phyloP scores from a whole-genome alignment of 2,888 invertebrate species.

The Eurytoma adleriae region DNA sequence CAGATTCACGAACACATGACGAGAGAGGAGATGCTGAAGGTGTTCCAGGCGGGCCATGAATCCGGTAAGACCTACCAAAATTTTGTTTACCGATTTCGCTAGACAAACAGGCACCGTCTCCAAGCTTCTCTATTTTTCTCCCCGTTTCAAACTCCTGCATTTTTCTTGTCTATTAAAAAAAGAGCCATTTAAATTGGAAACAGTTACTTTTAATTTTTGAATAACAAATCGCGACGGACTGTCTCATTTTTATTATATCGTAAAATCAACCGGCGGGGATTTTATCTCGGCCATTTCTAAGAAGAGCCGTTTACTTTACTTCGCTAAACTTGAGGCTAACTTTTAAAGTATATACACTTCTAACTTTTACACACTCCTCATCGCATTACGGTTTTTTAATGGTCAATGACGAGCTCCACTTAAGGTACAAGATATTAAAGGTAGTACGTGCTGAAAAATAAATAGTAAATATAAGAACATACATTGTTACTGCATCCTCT shows the following conservation, averaged over 20 bases:
- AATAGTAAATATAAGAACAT: too few species aligned
- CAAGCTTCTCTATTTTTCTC: background rate
- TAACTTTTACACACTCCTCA: too few species aligned
- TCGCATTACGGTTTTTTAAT: too few species aligned
- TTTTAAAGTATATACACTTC: too few species aligned
- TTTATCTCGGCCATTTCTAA: background rate
- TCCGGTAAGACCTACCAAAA: constrained; percentile 77
- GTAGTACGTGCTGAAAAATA: too few species aligned
- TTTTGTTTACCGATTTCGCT: constrained; percentile 32
- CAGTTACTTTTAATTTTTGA: constrained; percentile 20
- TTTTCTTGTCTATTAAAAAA: background rate
- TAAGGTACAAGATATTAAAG: too few species aligned
- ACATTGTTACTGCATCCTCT: too few species aligned
- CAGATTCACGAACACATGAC: constrained; percentile 95
- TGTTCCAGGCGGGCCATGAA: constrained; percentile 89
- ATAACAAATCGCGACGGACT: background rate
- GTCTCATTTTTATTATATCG: background rate
- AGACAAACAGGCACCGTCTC: constrained; percentile 35
- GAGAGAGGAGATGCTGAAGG: constrained; percentile 85
- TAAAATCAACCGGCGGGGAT: background rate
- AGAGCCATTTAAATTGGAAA: background rate
- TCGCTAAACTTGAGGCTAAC: too few species aligned
- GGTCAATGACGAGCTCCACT: too few species aligned
- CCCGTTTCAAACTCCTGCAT: background rate
- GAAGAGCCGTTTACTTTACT: too few species aligned